Evolutionary conservation across 2,113 vertebrate genomes (phyloP).

Genomic region (Sterrhoptilus dennistouni): DNA sequence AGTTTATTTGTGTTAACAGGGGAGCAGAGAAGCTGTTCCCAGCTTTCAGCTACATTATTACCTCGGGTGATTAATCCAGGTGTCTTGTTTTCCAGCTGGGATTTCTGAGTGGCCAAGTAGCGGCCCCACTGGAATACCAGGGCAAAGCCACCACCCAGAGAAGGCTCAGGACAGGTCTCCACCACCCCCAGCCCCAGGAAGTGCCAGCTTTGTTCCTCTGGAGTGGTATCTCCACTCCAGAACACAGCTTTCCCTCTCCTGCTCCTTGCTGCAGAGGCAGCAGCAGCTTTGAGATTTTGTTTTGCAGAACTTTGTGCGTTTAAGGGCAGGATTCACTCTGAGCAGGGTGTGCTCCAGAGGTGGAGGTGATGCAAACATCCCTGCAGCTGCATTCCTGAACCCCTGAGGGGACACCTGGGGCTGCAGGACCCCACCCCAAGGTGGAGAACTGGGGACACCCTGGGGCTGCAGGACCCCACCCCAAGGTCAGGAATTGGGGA

Average conservation of each 20-base stretch:
- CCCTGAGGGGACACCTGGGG: no score
- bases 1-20: neutral
- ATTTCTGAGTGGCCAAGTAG: neutral
- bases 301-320: fast-evolving
- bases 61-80: neutral
- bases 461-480: no score
- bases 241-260: neutral
- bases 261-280: neutral
- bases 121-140: neutral
- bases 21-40: neutral
- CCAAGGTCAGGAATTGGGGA: no score
- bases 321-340: neutral
- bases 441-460: no score
- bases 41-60: neutral
- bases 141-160: neutral
- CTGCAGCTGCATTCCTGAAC: neutral
- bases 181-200: neutral
- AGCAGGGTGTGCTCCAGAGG: neutral
- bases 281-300: neutral
- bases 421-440: no score
- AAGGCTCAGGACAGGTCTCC: neutral
- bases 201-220: neutral
- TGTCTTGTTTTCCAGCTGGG: neutral
- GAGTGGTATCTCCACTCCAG: neutral
- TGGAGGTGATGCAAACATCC: neutral